Conservation (phyloP, 2,113 vertebrate genomes). For the Callocephalon fimbriatum region DNA sequence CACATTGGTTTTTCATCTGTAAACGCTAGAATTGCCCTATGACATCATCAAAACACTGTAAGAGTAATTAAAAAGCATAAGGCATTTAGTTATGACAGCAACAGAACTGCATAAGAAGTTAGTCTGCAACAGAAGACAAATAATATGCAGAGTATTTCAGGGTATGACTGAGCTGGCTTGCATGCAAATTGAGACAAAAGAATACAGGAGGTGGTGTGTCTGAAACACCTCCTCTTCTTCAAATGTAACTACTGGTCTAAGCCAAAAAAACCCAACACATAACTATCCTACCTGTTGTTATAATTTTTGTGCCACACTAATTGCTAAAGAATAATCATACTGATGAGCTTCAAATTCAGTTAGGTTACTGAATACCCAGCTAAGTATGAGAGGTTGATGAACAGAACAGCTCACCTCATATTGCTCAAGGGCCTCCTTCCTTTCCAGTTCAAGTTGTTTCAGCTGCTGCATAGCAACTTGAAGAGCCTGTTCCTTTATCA, state of each 20-base stretch:
- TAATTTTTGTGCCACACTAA: neutral
- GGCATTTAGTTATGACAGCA: neutral
- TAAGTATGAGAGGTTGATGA: neutral
- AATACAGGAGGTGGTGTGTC: neutral
- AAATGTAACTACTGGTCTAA: neutral
- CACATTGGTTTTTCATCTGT: neutral
- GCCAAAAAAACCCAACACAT: neutral
- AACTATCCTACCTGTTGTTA: neutral
- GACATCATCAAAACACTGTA: neutral
- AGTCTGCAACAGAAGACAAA: neutral
- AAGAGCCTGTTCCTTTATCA: constrained; percentile 87
- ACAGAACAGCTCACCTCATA: constrained; percentile 84
- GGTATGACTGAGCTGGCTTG: neutral
- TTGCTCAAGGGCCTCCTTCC: constrained; percentile 88
- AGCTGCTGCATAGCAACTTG: constrained; percentile 91
- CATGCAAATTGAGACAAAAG: neutral
- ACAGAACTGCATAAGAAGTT: neutral
- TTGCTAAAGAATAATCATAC: neutral
- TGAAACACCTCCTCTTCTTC: neutral
- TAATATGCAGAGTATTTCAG: neutral
- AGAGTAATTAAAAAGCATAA: neutral
- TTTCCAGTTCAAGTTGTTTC: constrained; percentile 87
- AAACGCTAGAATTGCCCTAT: neutral
- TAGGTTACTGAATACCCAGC: neutral
- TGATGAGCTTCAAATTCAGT: neutral